phyloP scores from a whole-genome alignment of 2,113 vertebrate genomes.

The Gymnorhina tibicen region DNA sequence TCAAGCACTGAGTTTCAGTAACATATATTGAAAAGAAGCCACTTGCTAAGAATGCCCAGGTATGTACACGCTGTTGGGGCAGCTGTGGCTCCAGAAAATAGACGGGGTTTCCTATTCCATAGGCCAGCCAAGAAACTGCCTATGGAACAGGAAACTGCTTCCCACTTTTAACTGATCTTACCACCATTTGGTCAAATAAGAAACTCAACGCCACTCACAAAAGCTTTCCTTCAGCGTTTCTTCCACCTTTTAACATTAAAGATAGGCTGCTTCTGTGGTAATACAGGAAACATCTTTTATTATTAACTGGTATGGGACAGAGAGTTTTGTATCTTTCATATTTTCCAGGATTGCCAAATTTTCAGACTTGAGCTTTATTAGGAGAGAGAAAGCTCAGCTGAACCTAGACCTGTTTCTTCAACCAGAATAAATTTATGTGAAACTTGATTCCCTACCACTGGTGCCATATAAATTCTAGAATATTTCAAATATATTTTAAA shows the following conservation, averaged over 20 bases:
- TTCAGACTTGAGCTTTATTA: background rate
- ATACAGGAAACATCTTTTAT: background rate
- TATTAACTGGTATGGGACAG: background rate
- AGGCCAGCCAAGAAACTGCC: background rate
- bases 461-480: background rate
- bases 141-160: background rate
- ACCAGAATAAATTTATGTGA: background rate
- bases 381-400: background rate
- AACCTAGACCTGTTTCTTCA: background rate
- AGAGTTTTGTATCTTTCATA: background rate
- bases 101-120: background rate
- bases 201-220: background rate
- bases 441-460: background rate
- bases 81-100: background rate
- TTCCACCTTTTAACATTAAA: background rate
- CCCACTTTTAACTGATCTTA: background rate
- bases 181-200: background rate
- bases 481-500: background rate
- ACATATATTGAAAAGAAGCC: background rate
- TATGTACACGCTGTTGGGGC: accelerated
- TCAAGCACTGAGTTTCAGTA: background rate
- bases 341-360: background rate
- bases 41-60: background rate
- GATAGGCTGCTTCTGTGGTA: background rate
- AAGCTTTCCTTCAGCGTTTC: background rate